Base-by-base conservation (phyloP, 2,888 invertebrate species). In the Plagodis dolabraria region DNA sequence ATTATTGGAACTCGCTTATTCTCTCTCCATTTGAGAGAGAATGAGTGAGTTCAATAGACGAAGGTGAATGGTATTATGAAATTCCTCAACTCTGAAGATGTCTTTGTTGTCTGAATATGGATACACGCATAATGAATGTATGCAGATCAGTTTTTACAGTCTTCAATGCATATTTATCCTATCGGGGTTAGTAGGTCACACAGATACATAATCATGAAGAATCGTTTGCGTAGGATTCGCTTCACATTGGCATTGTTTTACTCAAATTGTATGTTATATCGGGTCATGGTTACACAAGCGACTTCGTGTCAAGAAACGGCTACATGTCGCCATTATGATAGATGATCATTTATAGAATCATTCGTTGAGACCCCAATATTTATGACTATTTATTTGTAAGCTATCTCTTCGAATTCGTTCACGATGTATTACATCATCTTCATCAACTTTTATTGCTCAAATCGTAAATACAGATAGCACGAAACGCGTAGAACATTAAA, bases 231-330 rank as follows among this genome's bases (percentile, higher is more conserved):
- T 64, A 57, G 64, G 55, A 64, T 60, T 63, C 55, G 56, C 55
- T 60, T 57, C 48, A 59, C 63, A 48, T 60, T 48, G 47, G 42
- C 59, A 64, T 68, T 66, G 66, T 64, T 60, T 64, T 43, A 60
- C 53, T 58, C 60, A 57, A 65, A 60, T 59, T 53, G 49, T 59
- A 57, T 60, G 46, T 52, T 52, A 49, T 40, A 34, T 40, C 40
- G 34, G 60, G 53, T 61, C 54, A 62, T 36, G 57, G 59, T 68
- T 68, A 66, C 64, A 61, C 58, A 66, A 68, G 64, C 53, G 52
- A 60, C 53, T 45, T 60, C 51, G 63, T 53, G 47, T 53, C 53
- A 51, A 47, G 33, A 60, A 7, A 47, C 54, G 9, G 9, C 5
- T 22, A 52, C 55, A 60, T 57, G 43, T 50, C 57, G 60, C 63